Percentiles rank a stretch among this genome's conserved stretches.
phyloP scores from a whole-genome alignment of 2,113 vertebrate genomes.

The Baryphthengus martii region DNA sequence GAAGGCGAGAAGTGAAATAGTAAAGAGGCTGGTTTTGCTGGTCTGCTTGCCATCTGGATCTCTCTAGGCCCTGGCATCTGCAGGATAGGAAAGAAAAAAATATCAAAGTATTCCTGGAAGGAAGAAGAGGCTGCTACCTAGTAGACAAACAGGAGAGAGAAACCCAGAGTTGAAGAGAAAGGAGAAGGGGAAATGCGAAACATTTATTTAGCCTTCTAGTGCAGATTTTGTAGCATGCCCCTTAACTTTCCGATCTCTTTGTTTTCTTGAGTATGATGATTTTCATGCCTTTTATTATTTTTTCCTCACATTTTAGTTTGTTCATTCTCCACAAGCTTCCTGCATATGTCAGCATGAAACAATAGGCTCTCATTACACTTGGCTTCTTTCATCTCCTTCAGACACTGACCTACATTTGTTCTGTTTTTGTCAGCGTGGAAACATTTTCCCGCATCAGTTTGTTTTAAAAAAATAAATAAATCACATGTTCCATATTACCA shows the following conservation, averaged over 20 bases:
- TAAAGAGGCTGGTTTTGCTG: constrained; percentile 50
- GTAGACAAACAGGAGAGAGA: constrained; percentile 67
- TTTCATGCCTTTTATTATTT: constrained; percentile 73
- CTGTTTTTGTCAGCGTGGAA: constrained; percentile 45
- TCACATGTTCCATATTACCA: not conserved
- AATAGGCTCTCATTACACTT: constrained; percentile 43
- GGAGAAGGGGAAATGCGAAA: constrained; percentile 61
- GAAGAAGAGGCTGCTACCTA: constrained; percentile 66
- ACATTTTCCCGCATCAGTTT: not conserved
- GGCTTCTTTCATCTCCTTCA: constrained; percentile 52
- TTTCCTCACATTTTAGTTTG: constrained; percentile 16
- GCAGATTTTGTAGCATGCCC: constrained; percentile 66
- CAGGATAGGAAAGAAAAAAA: constrained; percentile 55
- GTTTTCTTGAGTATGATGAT: constrained; percentile 58
- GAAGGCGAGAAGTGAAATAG: constrained; percentile 54
- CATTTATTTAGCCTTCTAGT: constrained; percentile 73
- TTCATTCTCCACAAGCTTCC: constrained; percentile 40
- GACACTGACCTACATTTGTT: constrained; percentile 54
- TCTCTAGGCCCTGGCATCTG: constrained; percentile 71
- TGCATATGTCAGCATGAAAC: constrained; percentile 34
- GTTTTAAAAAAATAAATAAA: constrained; percentile 28
- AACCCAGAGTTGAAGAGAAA: constrained; percentile 58
- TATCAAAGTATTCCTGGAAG: constrained; percentile 71
- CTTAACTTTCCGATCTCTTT: constrained; percentile 70
- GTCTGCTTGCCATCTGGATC: constrained; percentile 70